These are phyloP conservation scores for Eupeodes corollae DNA, from an alignment of 1,140 invertebrate species.

Conservation along the genomic window DNA sequence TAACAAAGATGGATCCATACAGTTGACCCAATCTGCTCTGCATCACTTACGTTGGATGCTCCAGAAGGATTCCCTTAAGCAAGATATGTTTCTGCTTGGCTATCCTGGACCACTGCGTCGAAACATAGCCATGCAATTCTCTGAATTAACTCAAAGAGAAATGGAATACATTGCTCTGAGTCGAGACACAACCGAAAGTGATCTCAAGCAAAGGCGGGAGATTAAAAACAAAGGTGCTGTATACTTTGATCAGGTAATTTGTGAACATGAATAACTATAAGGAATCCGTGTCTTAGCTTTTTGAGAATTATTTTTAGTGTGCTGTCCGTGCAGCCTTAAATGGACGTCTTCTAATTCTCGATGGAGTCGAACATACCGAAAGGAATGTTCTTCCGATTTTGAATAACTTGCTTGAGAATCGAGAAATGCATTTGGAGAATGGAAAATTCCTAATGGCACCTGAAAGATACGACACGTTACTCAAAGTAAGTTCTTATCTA, in stretches of 20 bases:
- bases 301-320: conserved; percentile 48
- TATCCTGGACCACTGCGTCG: conserved; percentile 64
- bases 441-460: conserved; percentile 85
- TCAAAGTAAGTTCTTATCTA: conserved; percentile 49
- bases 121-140: conserved; percentile 72
- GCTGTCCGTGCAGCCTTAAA: conserved; percentile 82
- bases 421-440: conserved; percentile 97
- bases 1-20: conserved; percentile 34
- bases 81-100: conserved; percentile 93
- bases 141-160: conserved; percentile 79
- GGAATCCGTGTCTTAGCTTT: not conserved
- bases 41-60: conserved; percentile 86
- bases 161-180: conserved; percentile 89
- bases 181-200: conserved; percentile 90
- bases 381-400: conserved; percentile 91
- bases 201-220: conserved; percentile 91
- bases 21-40: conserved; percentile 60
- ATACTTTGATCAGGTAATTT: conserved; percentile 81
- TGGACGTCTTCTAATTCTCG: conserved; percentile 82
- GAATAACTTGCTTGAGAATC: conserved; percentile 97
- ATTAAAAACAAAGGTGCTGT: conserved; percentile 75
- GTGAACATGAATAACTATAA: not conserved
- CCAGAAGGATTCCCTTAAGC: conserved; percentile 82
- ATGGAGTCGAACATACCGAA: conserved; percentile 96
- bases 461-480: conserved; percentile 78